Percentiles rank a stretch among this genome's conserved stretches.
Conservation (phyloP, 2,888 invertebrate species). For the Lysandra bellargus region DNA sequence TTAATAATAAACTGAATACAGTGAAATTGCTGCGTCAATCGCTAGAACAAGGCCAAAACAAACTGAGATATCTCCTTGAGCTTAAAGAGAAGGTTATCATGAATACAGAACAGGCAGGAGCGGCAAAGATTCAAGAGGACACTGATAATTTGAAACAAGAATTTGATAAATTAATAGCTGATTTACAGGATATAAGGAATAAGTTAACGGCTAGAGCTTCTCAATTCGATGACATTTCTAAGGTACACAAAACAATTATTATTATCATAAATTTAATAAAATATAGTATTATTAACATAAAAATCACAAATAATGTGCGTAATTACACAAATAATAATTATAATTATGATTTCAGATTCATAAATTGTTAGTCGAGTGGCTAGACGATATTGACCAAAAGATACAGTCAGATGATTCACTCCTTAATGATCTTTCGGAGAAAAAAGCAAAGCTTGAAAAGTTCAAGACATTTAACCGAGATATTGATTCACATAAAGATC, state of each 20-base stretch:
- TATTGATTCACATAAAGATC: conserved; percentile 88
- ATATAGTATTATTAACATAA: background rate
- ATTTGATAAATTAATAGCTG: conserved; percentile 91
- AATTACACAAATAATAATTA: background rate
- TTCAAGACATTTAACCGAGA: conserved; percentile 91
- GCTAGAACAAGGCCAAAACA: conserved; percentile 92
- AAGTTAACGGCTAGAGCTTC: conserved; percentile 87
- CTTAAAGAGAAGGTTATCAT: conserved; percentile 95
- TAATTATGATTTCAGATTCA: conserved; percentile 68
- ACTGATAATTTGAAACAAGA: conserved; percentile 93
- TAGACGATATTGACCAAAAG: conserved; percentile 93
- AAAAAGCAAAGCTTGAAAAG: conserved; percentile 93
- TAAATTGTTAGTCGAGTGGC: conserved; percentile 91
- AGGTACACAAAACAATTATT: conserved; percentile 63
- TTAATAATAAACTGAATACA: conserved; percentile 91
- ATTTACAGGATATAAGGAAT: conserved; percentile 89
- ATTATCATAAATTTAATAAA: background rate
- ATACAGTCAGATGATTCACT: conserved; percentile 86
- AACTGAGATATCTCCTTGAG: conserved; percentile 87
- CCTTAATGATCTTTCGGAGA: conserved; percentile 93
- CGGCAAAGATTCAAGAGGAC: conserved; percentile 93
- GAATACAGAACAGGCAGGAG: conserved; percentile 94
- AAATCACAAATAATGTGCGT: background rate
- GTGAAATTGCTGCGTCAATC: conserved; percentile 94
- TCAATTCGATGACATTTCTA: conserved; percentile 92